Base-by-base conservation (phyloP, 2,888 invertebrate species). In the Trichopria drosophilae region DNA sequence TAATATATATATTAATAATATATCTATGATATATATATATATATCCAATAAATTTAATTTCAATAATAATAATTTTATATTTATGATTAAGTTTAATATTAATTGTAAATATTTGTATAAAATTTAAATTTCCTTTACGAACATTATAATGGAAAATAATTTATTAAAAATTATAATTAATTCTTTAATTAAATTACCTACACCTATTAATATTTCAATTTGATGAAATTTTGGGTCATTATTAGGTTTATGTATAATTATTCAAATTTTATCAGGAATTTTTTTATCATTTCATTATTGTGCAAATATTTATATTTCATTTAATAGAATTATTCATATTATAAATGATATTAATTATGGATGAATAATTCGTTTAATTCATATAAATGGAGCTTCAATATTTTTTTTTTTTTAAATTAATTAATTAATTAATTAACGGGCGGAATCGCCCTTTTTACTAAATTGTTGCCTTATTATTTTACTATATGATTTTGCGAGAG, bases 321-420 rank as follows among this genome's bases (percentile, higher is more conserved):
- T 87, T 78, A 76, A 79, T 65, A 85, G 84, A 64, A 78, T 86
- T 24, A 79, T 81, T 57, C 84, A 86, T 71, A 87, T 87, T 76
- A 82, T 81, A 20, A 84, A 85, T 67, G 82, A 87, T 77, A 82
- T 86, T 56, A 85, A 85, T 66, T 80, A 81, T 69, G 85, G 85
- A 0, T 87, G 85, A 81, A 60, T 86, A 71, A 72, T 86, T 48
- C 85, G 84, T 58, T 79, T 79, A 1, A 12, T 85, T 4, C 87
- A 88, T 65, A 83, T 85, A 34, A 88, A 88, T 71, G 85, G 86
- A 34, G 86, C 86, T 34, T 86, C 84, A 22, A 79, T 86, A 63
- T 86, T 87, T 69, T 87, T 87, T 77, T 80, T 87, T 74, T 84
- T 82, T n/a, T n/a, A n/a, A n/a, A n/a, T n/a, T n/a, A n/a, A n/a